Percentiles rank a stretch among this genome's conserved stretches.
These are phyloP conservation scores for Seira sanloemensis DNA, from an alignment of 2,888 invertebrate genomes.

Conservation along the genomic window DNA sequence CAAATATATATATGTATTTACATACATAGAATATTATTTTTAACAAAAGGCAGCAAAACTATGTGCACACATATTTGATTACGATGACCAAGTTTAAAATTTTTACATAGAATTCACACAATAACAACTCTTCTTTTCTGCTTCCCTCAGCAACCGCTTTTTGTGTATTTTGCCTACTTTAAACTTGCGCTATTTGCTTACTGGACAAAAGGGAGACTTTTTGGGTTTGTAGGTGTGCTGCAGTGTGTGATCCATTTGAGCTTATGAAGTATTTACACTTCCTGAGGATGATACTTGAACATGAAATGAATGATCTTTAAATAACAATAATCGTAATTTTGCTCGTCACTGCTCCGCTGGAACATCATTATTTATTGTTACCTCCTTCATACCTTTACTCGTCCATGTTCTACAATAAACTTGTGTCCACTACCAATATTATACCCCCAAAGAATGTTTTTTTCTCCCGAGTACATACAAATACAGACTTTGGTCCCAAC, in stretches of 20 bases:
- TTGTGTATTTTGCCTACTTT: not conserved
- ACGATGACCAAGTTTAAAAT: not conserved
- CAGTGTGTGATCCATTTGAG: not conserved
- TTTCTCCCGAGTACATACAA: no score
- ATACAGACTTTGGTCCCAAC: slow-evolving; percentile 28
- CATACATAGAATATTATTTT: no score
- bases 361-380: slow-evolving; percentile 47
- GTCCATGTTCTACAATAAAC: slow-evolving; percentile 43
- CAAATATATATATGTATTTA: no score
- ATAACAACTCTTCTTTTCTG: no score
- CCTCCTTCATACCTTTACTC: not conserved
- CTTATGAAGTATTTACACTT: not conserved
- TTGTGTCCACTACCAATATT: slow-evolving; percentile 44
- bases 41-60: no score
- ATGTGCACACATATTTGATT: no score
- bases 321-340: not conserved
- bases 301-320: slow-evolving; percentile 28
- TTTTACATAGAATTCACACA: not conserved
- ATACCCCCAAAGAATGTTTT: no score
- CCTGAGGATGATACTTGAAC: slow-evolving; percentile 17
- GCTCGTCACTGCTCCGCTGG: slow-evolving; percentile 19
- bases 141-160: no score
- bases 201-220: not conserved
- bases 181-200: not conserved
- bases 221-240: slow-evolving; percentile 3